Percentiles rank a stretch among this genome's conserved stretches.
phyloP scores from a whole-genome alignment of 2,113 vertebrate genomes.

The chimpanzee (Pan troglodytes) region DNA sequence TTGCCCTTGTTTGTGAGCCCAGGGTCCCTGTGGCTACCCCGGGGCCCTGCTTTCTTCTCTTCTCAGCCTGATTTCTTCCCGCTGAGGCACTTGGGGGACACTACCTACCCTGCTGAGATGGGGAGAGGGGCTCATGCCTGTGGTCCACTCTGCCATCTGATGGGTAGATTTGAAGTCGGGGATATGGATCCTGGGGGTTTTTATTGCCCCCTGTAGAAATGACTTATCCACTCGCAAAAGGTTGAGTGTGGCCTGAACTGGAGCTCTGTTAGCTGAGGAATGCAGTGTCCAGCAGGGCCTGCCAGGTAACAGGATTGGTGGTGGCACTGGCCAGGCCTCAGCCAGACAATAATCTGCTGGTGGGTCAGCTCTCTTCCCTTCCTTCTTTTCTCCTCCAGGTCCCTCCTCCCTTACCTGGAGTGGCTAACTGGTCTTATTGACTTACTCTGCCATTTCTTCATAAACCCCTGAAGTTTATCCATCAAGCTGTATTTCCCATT shows the following conservation, averaged over 20 bases:
- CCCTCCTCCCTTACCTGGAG: neutral
- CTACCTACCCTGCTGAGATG: neutral
- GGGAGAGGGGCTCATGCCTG: neutral
- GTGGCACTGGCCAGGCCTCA: constrained; percentile 50
- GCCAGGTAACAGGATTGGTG: constrained; percentile 53
- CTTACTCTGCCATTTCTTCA: constrained; percentile 83
- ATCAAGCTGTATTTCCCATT: constrained; percentile 88
- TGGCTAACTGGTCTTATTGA: constrained; percentile 70
- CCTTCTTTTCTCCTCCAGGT: neutral
- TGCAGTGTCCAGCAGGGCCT: constrained; percentile 63
- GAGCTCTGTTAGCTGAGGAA: constrained; percentile 75
- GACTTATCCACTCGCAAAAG: constrained; percentile 87
- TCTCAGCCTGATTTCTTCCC: neutral
- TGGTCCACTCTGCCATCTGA: neutral
- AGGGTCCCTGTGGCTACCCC: neutral
- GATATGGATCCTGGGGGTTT: constrained; percentile 73
- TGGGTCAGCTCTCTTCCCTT: neutral
- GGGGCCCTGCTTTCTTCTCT: neutral
- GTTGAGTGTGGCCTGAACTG: constrained; percentile 85
- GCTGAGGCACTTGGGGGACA: neutral
- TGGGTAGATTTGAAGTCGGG: constrained; percentile 75
- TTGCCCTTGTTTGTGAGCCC: neutral
- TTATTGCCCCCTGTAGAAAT: constrained; percentile 82
- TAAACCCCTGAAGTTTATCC: constrained; percentile 85
- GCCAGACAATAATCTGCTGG: constrained; percentile 82